These are phyloP conservation scores for Nomada ferruginata DNA, from an alignment of 2,888 invertebrate genomes.

Conservation along the genomic window DNA sequence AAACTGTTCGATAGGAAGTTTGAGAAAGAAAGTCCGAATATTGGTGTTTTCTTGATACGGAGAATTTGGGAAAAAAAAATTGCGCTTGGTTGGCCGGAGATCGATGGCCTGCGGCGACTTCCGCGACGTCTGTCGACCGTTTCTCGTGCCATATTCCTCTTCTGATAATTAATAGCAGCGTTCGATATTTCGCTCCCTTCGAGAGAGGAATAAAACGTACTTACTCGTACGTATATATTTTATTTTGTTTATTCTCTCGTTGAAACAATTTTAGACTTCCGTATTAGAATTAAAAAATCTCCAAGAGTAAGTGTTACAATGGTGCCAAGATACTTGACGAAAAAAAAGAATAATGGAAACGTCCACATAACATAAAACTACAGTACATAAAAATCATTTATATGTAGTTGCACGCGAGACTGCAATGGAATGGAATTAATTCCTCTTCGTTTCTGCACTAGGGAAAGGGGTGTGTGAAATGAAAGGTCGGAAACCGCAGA, in stretches of 20 bases:
- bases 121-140: not conserved
- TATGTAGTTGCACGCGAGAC: not conserved
- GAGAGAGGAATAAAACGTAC: not conserved
- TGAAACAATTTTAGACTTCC: no score
- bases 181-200: not conserved
- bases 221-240: not conserved
- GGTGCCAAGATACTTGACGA: not conserved
- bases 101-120: not conserved
- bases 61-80: not conserved
- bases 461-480: not conserved
- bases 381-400: no score
- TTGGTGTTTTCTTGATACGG: not conserved
- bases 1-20: not conserved
- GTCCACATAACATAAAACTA: no score
- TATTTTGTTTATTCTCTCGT: not conserved
- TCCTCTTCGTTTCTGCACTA: not conserved
- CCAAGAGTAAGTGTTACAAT: not conserved
- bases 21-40: not conserved
- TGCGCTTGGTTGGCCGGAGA: not conserved
- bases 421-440: slow-evolving; percentile 1
- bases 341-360: no score
- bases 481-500: slow-evolving; percentile 28
- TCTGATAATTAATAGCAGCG: not conserved
- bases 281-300: not conserved
- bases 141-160: no score